Percentiles rank a stretch among this genome's conserved stretches.
Conservation (phyloP, 2,797 vertebrate species). For the Siniperca scherzeri region DNA sequence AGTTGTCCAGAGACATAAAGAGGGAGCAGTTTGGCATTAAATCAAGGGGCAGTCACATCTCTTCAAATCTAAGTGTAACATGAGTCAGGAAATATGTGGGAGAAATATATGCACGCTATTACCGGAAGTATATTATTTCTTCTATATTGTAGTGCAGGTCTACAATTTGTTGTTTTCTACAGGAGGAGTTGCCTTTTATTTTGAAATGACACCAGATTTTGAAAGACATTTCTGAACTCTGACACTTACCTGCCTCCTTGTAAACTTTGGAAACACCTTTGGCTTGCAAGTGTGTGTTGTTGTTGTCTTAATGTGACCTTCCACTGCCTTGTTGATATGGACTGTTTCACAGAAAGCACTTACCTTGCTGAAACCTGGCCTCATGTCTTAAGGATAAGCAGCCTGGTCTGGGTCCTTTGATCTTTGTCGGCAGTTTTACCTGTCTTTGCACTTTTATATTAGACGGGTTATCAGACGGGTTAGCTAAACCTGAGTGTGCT, state of each 20-base stretch:
- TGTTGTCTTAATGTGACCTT: conserved; percentile 1
- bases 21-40: conserved; percentile 25
- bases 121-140: neutral
- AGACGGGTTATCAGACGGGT: neutral
- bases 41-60: conserved; percentile 19
- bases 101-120: conserved; percentile 11
- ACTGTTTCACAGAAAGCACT: neutral
- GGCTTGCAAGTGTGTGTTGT: neutral
- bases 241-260: neutral
- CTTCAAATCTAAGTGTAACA: conserved; percentile 19
- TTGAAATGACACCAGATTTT: neutral
- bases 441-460: neutral
- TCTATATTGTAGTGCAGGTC: neutral
- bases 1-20: conserved; percentile 9
- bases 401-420: neutral
- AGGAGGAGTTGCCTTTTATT: neutral
- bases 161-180: neutral
- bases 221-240: neutral
- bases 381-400: neutral
- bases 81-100: conserved; percentile 40
- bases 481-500: neutral
- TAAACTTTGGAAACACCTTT: neutral
- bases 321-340: conserved; percentile 4
- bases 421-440: neutral
- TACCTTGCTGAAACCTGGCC: conserved; percentile 4